These are phyloP conservation scores for Chaunax sp. DNA, from an alignment of 2,797 vertebrate genomes.

Conservation along the genomic window DNA sequence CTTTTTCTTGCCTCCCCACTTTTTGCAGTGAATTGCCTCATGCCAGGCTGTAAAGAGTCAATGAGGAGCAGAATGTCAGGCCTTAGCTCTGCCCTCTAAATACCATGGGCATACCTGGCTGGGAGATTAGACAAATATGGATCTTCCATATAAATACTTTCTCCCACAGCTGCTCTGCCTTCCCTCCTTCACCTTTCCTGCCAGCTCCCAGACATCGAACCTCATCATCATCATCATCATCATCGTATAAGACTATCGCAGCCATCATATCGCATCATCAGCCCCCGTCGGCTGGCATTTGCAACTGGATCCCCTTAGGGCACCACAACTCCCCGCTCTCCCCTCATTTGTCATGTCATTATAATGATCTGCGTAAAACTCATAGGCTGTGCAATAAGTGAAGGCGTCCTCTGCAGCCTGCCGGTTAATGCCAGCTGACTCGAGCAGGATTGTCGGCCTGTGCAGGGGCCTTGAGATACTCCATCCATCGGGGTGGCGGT, in stretches of 20 bases:
- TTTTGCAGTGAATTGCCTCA: slow-evolving; percentile 17
- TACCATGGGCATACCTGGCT: slow-evolving; percentile 40
- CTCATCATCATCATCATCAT: slow-evolving; percentile 64
- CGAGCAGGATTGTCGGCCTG: slow-evolving; percentile 41
- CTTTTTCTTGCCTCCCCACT: slow-evolving; percentile 14
- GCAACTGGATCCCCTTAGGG: slow-evolving; percentile 56
- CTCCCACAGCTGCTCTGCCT: slow-evolving; percentile 29
- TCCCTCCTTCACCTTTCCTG: slow-evolving; percentile 56
- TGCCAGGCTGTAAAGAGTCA: slow-evolving; percentile 65
- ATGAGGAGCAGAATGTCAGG: slow-evolving; percentile 52
- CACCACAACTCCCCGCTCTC: slow-evolving; percentile 27
- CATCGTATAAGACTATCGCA: slow-evolving; percentile 49
- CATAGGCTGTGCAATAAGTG: slow-evolving; percentile 43
- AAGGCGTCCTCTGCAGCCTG: slow-evolving; percentile 52
- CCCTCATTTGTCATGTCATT: slow-evolving; percentile 70
- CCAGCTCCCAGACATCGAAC: slow-evolving; percentile 52
- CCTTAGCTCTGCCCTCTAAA: slow-evolving; percentile 59
- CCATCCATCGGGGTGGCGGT: slow-evolving; percentile 35
- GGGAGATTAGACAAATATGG: slow-evolving; percentile 68
- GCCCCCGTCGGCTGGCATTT: slow-evolving; percentile 61
- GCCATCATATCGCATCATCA: slow-evolving; percentile 66
- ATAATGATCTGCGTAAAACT: slow-evolving; percentile 61
- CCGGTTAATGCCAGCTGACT: slow-evolving; percentile 67
- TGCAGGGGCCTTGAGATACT: slow-evolving; percentile 57
- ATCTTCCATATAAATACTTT: slow-evolving; percentile 61